These are phyloP conservation scores for Coregonus clupeaformis DNA, from an alignment of 2,113 vertebrate species.

Conservation along the genomic window DNA sequence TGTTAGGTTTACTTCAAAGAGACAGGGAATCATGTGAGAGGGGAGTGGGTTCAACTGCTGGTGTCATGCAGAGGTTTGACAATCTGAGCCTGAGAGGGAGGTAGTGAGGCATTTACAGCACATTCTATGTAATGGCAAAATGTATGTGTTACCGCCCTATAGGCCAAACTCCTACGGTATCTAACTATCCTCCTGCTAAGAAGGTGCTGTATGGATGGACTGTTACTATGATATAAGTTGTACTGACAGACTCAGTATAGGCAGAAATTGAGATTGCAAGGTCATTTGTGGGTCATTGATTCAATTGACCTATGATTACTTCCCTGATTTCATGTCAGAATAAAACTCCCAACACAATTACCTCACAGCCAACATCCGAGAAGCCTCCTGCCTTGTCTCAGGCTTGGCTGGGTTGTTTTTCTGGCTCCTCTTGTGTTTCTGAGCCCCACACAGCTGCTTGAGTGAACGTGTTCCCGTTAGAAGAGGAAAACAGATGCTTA, in stretches of 20 bases:
- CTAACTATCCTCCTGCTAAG: not conserved
- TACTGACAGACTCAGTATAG: not conserved
- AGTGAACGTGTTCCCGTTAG: too few relatives aligned
- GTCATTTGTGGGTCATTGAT: not conserved
- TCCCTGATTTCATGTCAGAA: not conserved
- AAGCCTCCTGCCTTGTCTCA: not conserved
- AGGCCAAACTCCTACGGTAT: not conserved
- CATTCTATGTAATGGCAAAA: not conserved
- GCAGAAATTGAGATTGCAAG: not conserved
- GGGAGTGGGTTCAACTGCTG: conserved; percentile 12
- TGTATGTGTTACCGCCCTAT: too few relatives aligned
- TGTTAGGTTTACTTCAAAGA: not conserved
- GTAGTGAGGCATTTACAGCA: not conserved
- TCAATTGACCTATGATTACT: not conserved
- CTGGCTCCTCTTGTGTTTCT: not conserved
- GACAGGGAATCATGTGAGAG: conserved; percentile 21
- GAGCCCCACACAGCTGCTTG: too few relatives aligned
- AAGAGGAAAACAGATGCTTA: too few relatives aligned
- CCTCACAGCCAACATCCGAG: not conserved
- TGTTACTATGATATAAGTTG: not conserved
- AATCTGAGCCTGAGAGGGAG: not conserved
- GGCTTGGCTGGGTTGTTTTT: not conserved
- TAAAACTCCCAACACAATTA: not conserved
- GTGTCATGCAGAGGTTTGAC: not conserved
- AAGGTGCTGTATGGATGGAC: not conserved